phyloP scores from a whole-genome alignment of 53 echinoderm and acorn worm species.

The Paracentrotus lividus region DNA sequence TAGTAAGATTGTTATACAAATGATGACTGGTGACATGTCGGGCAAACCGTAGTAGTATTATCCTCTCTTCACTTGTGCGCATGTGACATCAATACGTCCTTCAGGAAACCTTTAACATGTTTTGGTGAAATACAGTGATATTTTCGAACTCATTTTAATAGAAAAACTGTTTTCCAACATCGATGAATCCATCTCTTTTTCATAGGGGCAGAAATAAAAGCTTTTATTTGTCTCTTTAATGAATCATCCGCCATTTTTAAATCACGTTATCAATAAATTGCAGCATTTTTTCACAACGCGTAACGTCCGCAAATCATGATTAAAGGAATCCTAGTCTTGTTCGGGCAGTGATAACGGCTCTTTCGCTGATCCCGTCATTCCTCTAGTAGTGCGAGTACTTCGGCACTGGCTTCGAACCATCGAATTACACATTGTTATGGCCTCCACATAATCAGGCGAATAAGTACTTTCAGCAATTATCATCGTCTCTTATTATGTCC shows the following conservation, averaged over 20 bases:
- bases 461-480: background rate
- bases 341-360: background rate
- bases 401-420: background rate
- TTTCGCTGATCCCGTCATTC: background rate
- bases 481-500: background rate
- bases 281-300: slow-evolving; percentile 26
- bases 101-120: background rate
- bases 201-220: background rate
- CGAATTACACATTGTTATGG: background rate
- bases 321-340: background rate
- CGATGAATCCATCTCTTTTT: background rate
- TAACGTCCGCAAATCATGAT: background rate
- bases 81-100: background rate
- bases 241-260: background rate
- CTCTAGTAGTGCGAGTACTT: background rate
- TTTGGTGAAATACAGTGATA: background rate
- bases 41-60: background rate
- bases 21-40: background rate
- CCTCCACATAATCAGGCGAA: background rate
- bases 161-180: background rate
- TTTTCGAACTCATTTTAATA: background rate
- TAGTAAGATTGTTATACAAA: background rate
- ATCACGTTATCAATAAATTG: background rate
- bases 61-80: background rate
- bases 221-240: background rate